Conservation (phyloP, 2,888 invertebrate genomes). For the Conops quadrifasciatus region DNA sequence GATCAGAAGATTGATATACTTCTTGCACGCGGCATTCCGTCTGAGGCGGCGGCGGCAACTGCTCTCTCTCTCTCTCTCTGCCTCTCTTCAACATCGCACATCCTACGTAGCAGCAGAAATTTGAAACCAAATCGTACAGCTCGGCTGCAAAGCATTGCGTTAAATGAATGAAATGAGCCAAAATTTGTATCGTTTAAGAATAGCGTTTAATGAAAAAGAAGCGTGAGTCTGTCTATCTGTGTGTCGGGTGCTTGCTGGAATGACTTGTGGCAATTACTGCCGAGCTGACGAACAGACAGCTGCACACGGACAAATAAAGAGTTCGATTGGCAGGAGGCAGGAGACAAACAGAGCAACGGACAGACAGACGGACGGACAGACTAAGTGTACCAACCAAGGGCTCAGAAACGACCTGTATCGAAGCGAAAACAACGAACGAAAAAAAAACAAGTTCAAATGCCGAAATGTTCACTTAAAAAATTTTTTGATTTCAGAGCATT, state of each 20-base stretch:
- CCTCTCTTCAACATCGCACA: background rate
- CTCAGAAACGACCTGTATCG: too few species aligned
- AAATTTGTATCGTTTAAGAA: background rate
- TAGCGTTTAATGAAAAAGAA: slow-evolving; percentile 5
- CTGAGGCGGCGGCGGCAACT: background rate
- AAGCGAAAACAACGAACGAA: background rate
- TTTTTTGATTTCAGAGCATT: slow-evolving; percentile 28
- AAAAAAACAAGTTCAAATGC: slow-evolving; percentile 1
- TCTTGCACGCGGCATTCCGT: slow-evolving; percentile 40
- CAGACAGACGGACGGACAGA: slow-evolving; percentile 9
- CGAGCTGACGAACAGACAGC: slow-evolving; percentile 5
- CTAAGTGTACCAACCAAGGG: background rate
- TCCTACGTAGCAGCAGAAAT: background rate
- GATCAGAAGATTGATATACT: slow-evolving; percentile 43
- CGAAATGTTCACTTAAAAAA: slow-evolving; percentile 26
- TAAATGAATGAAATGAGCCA: background rate
- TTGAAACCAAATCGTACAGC: background rate
- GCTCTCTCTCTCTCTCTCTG: background rate
- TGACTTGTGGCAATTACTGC: slow-evolving; percentile 35
- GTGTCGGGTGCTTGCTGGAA: slow-evolving; percentile 16
- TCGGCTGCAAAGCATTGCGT: background rate
- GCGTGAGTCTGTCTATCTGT: slow-evolving; percentile 1
- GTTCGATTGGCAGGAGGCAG: too few species aligned
- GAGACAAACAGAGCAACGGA: background rate
- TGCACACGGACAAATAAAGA: background rate